Evolutionary conservation across 2,113 vertebrate species (phyloP), one percentile per base, ranked within the genome.

Genomic region (Aptenodytes patagonicus): DNA sequence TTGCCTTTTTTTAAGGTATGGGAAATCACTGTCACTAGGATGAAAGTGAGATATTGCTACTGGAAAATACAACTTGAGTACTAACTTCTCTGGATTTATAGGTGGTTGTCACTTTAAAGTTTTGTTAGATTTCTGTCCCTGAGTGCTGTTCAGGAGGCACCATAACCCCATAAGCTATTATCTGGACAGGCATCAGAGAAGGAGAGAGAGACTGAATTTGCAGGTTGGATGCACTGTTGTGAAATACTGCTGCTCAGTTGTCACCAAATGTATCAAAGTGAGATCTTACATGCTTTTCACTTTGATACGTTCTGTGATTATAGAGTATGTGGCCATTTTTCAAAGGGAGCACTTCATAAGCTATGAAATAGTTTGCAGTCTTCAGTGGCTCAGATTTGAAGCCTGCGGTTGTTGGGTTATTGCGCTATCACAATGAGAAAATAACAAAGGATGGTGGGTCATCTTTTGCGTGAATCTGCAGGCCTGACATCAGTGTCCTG

Each of bases 221-320:
- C 64, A 77, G 83, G 72, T 95, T 1, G 20, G 32, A 31, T 58
- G n/a, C 18, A 9, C 47, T 49, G 20, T 60, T 78, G 26, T 64
- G 77, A 92, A 90, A 88, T 79, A 32, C 10, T 57, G 80, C 70
- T 65, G 57, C 76, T 78, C n/a, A 3, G 20, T 15, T 51, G 84
- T 83, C 66, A 61, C 80, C 68, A 57, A 2, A 13, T 3, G 26
- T 15, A 31, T 68, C 71, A 7, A 5, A 49, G 77, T 6, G 64
- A 64, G 42, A 61, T 34, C 57, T n/a, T 62, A 9, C 2, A 7
- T 10, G 4, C 15, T 36, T 73, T 5, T 9, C 58, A 17, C 57
- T 52, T 5, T 1, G 7, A 1, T 21, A 1, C 2, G 0, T 28
- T 70, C 54, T 71, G 32, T 46, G 7, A 24, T 29, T 14, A 4